These are phyloP conservation scores for Phaethon lepturus DNA, from an alignment of 2,113 vertebrate genomes.

Conservation along the genomic window DNA sequence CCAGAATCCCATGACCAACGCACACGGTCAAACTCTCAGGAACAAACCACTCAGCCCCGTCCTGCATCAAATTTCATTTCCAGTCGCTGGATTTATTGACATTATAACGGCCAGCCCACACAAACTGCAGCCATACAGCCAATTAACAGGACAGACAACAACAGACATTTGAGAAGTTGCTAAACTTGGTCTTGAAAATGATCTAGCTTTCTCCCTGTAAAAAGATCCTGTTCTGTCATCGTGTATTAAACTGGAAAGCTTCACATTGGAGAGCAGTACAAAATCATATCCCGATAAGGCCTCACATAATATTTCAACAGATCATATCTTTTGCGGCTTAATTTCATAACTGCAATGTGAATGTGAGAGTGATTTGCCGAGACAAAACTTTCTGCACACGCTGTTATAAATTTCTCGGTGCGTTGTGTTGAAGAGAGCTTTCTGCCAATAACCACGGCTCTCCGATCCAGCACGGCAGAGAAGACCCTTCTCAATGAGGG, in stretches of 20 bases:
- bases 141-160: conserved; percentile 59
- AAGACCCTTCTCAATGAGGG: neutral
- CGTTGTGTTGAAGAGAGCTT: neutral
- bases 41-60: neutral
- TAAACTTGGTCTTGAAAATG: conserved; percentile 36
- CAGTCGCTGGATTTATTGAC: conserved; percentile 57
- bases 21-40: neutral
- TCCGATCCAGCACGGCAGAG: fast-evolving
- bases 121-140: conserved; percentile 49
- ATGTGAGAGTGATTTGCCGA: neutral
- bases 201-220: conserved; percentile 38
- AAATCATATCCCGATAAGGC: neutral
- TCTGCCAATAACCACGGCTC: neutral
- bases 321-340: neutral
- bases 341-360: neutral
- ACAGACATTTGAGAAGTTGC: conserved; percentile 64
- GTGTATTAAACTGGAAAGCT: conserved; percentile 38
- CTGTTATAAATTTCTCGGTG: neutral
- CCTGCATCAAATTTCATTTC: conserved; percentile 39
- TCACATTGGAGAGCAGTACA: neutral
- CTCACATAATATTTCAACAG: neutral
- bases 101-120: conserved; percentile 57
- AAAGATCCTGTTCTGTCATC: conserved; percentile 50
- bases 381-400: neutral
- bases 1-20: fast-evolving